Evolutionary conservation across 2,888 invertebrate species (phyloP), one percentile per base, ranked within the genome.

Genomic region (Apodemia zela): DNA sequence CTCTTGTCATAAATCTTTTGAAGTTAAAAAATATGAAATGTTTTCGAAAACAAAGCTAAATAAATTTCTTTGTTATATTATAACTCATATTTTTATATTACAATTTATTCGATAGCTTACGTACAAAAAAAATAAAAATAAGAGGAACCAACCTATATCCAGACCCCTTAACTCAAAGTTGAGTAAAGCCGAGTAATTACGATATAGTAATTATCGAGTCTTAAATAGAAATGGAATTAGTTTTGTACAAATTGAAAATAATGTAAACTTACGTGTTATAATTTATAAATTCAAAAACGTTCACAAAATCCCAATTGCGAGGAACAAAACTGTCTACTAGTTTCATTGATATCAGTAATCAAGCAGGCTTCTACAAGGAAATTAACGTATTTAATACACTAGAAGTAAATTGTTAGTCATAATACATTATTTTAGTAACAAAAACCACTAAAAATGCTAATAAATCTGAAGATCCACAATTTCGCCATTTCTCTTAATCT

Each of bases 401-500:
- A 21, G 35, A 59, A 59, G 35, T 47, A 47, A 63, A 59, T 69
- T 72, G 68, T 64, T 70, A 72, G 71, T 73, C 75, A 74, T 71
- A 75, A 69, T 69, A 72, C 80, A 83, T 80, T 81, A 79, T 75
- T 76, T 75, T 77, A 71, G 67, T 75, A 80, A 77, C 63, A 78
- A 78, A 81, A 77, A 54, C 71, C 73, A 71, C 71, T 76, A 72
- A 69, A 78, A 76, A 78, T 73, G 73, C 75, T 76, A 77, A 78
- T 80, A 82, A 75, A 81, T 82, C 80, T 79, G 75, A 80, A 79
- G 79, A 83, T 78, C 81, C 59, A 84, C 84, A 82, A 84, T 84
- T 84, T 89, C 89, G 89, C 90, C 89, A 89, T 89, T 89, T 85
- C 87, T 83, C 80, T 82, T 81, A 82, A 73, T 74, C 69, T 54